Evolutionary conservation across 2,888 invertebrate species (phyloP).

Genomic region (Meiosimyza decipiens): DNA sequence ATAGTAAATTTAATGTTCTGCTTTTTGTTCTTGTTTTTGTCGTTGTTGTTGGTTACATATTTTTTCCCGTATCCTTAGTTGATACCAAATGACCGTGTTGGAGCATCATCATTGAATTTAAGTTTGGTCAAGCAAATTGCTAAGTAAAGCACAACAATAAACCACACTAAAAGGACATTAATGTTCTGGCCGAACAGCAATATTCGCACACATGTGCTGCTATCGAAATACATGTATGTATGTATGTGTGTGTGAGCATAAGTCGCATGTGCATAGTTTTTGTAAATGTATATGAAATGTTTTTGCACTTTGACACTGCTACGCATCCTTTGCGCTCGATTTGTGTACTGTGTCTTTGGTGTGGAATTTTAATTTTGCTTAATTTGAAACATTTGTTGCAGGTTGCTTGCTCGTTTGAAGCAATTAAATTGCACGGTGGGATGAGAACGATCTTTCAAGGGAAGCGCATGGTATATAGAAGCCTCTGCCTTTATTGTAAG

Average conservation of each 20-base stretch:
- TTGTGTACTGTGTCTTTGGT: constrained; percentile 21
- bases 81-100: constrained; percentile 17
- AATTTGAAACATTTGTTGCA: constrained; percentile 32
- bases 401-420: neutral
- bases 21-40: constrained; percentile 7
- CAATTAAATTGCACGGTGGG: too few species aligned
- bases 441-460: too few species aligned
- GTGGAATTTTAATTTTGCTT: constrained; percentile 34
- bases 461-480: too few species aligned
- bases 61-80: neutral
- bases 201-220: neutral
- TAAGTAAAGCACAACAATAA: constrained; percentile 16
- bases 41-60: neutral
- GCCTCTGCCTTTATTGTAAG: too few species aligned
- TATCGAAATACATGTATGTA: neutral
- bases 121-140: neutral
- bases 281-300: constrained; percentile 16
- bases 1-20: neutral
- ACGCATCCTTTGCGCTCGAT: neutral
- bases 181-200: constrained; percentile 19
- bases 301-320: constrained; percentile 25
- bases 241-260: neutral
- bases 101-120: constrained; percentile 1
- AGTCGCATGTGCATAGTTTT: neutral
- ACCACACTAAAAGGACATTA: constrained; percentile 30